A percentile compares a stretch with the other conserved stretches of the same genome.
Evolutionary conservation across 2,888 invertebrate species (phyloP).

Genomic region (Hyposoter didymator): DNA sequence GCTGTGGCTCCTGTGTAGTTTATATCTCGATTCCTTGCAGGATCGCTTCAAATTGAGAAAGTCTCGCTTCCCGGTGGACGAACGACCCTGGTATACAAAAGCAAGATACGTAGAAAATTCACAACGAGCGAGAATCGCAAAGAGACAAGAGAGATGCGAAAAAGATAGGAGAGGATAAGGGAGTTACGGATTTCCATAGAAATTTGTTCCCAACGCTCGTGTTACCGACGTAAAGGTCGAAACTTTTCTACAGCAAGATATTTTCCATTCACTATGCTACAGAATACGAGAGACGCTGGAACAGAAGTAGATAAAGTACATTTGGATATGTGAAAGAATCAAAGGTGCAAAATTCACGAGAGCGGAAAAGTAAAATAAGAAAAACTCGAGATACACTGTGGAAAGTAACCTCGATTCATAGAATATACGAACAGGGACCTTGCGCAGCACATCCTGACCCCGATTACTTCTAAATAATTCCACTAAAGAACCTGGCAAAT

Average conservation of each 20-base stretch:
- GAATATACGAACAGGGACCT: background rate
- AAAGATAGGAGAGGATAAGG: slow-evolving; percentile 54
- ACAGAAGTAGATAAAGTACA: slow-evolving; percentile 33
- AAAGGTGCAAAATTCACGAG: slow-evolving; percentile 26
- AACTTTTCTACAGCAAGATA: slow-evolving; percentile 53
- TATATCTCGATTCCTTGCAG: slow-evolving; percentile 43
- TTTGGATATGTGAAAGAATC: slow-evolving; percentile 39
- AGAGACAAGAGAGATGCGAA: slow-evolving; percentile 32
- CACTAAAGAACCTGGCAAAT: background rate
- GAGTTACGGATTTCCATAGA: slow-evolving; percentile 67
- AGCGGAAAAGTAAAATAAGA: slow-evolving; percentile 7
- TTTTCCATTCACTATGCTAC: slow-evolving; percentile 45
- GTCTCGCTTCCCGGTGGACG: slow-evolving; percentile 39
- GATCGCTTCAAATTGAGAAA: slow-evolving; percentile 59
- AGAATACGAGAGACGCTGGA: slow-evolving; percentile 6
- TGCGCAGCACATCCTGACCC: background rate
- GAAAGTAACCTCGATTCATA: background rate
- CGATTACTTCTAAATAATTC: background rate
- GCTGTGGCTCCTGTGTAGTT: slow-evolving; percentile 33
- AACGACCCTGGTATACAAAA: slow-evolving; percentile 19
- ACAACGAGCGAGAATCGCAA: slow-evolving; percentile 36
- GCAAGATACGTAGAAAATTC: slow-evolving; percentile 38
- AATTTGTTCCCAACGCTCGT: slow-evolving; percentile 63
- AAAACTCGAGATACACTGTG: background rate
- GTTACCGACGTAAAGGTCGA: slow-evolving; percentile 56